Base-by-base conservation (phyloP, 2,113 vertebrate genomes). In the Actinemys pallida region DNA sequence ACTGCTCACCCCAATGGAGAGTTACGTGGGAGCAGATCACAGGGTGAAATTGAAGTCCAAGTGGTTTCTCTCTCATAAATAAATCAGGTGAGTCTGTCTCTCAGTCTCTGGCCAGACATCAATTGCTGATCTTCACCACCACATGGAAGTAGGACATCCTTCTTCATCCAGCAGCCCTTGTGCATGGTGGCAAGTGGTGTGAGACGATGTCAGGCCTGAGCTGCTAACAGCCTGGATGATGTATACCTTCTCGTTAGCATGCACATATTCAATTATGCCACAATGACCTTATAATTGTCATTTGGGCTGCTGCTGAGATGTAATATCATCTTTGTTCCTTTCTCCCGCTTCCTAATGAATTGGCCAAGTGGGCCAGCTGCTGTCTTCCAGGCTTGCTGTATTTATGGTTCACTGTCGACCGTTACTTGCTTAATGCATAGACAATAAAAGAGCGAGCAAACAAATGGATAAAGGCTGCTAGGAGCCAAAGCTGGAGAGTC, bases 241-340 rank as follows among this genome's bases (percentile, higher is more conserved):
- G 54, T n/a, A 65, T 90, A 52, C n/a, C 10, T 62, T 54, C 53
- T 65, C 12, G 10, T 90, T 80, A 80, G 49, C 57, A 10, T 59
- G 11, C 7, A 35, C 17, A 16, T 31, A 83, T 62, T 90, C 84
- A 90, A 81, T 69, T 75, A 85, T 79, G 57, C 56, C 52, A 27
- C 62, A 85, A 85, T n/a, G 75, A 17, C 89, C 89, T 81, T 80
- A 65, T 52, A 69, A 85, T 90, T 90, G 83, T 90, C 56, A 80
- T 45, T 85, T n/a, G 79, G 52, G n/a, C 75, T 80, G 75, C 72
- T 31, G 31, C 82, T 31, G 83, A 62, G 54, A 39, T 39, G 35
- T 39, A 83, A 89, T 57, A 16, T 54, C 69, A 20, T 56, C 84
- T 27, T 47, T 49, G n/a, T 90, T 90, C 49, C 75, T 80, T 85